Evolutionary conservation across 2,113 vertebrate genomes (phyloP).

Genomic region (Speoplatyrhinus poulsoni): DNA sequence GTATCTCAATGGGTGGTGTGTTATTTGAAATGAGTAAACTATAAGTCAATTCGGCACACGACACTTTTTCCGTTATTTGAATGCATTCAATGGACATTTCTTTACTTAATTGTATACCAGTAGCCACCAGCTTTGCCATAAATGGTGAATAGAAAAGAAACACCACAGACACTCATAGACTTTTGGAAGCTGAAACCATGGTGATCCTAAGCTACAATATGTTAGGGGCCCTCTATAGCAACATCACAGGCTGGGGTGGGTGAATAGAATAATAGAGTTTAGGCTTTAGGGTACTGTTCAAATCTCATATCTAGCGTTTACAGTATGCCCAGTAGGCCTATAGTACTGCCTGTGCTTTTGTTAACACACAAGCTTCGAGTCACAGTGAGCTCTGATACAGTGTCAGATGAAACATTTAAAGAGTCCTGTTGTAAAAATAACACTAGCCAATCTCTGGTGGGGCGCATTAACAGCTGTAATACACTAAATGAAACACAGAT

Average conservation of each 20-base stretch:
- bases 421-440: constrained; percentile 69
- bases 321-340: neutral
- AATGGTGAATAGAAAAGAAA: constrained; percentile 1
- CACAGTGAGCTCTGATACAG: constrained; percentile 27
- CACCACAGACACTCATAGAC: constrained; percentile 17
- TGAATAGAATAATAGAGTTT: constrained; percentile 11
- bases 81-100: too few species aligned
- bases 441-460: constrained; percentile 56
- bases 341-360: constrained; percentile 10
- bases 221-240: constrained; percentile 29
- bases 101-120: neutral
- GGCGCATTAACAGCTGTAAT: constrained; percentile 59
- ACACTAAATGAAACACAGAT: constrained; percentile 21
- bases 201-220: constrained; percentile 39
- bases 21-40: too few species aligned
- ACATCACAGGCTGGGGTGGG: constrained; percentile 43
- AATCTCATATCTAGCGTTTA: constrained; percentile 2
- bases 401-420: constrained; percentile 41
- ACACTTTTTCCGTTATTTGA: too few species aligned
- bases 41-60: too few species aligned
- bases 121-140: neutral
- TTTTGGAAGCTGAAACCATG: constrained; percentile 64
- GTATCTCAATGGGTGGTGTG: too few species aligned
- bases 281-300: too few species aligned
- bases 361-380: constrained; percentile 32